phyloP scores from a whole-genome alignment of 2,113 vertebrate genomes.

The Cettia cetti region DNA sequence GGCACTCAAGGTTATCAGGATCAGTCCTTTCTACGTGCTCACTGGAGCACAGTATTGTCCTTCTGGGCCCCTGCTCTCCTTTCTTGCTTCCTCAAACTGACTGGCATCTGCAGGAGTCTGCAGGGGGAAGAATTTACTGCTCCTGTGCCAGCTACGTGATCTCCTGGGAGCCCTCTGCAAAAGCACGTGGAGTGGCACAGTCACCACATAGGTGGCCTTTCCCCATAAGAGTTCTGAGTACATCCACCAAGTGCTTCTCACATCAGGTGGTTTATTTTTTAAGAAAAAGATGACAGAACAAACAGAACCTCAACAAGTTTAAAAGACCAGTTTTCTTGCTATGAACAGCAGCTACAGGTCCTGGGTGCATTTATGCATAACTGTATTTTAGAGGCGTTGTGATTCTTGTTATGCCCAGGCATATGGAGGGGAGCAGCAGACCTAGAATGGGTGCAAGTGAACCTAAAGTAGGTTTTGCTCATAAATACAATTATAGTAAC shows the following conservation, averaged over 20 bases:
- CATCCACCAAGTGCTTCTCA: neutral
- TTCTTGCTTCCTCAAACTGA: neutral
- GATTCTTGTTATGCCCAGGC: neutral
- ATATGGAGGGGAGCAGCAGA: neutral
- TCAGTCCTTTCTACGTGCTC: neutral
- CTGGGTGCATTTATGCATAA: neutral
- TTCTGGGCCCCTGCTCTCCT: neutral
- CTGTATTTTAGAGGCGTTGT: neutral
- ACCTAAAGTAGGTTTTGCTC: neutral
- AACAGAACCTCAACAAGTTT: neutral
- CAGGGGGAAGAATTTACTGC: neutral
- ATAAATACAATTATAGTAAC: neutral
- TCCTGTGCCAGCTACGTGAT: neutral
- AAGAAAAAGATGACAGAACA: neutral
- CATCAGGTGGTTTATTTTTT: neutral
- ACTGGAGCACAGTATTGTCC: neutral
- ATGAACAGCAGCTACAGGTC: neutral
- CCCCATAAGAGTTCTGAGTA: neutral
- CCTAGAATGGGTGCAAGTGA: neutral
- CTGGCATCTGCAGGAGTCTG: neutral
- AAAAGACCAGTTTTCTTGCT: neutral
- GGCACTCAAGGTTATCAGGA: neutral
- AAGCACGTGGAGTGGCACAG: neutral
- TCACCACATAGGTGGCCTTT: rapidly evolving
- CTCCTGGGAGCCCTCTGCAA: neutral